phyloP scores from a whole-genome alignment of 2,888 invertebrate genomes.

The Pollenia griseotomentosa region DNA sequence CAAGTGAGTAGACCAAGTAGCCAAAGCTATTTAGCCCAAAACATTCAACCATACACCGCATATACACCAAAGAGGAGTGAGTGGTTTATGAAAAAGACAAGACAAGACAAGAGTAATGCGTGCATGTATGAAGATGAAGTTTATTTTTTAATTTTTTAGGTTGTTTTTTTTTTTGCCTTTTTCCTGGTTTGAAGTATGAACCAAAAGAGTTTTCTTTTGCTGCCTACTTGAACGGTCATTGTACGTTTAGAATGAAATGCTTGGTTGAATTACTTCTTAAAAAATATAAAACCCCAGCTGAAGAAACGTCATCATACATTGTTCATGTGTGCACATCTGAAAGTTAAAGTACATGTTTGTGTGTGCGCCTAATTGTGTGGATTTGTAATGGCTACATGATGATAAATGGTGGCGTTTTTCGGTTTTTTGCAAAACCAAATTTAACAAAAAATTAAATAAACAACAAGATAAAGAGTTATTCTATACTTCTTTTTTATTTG shows the following conservation, averaged over 20 bases:
- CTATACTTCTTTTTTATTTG: constrained; percentile 13
- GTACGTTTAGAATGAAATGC: constrained; percentile 77
- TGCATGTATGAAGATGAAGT: constrained; percentile 61
- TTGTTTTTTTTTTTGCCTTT: constrained; percentile 26
- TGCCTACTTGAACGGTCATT: constrained; percentile 79
- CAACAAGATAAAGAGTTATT: constrained; percentile 49
- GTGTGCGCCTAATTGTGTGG: neutral
- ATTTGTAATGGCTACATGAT: constrained; percentile 50
- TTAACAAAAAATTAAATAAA: constrained; percentile 51
- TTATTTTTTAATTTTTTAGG: constrained; percentile 24
- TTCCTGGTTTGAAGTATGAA: constrained; percentile 49
- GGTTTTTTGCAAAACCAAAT: constrained; percentile 29
- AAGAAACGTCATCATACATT: constrained; percentile 43
- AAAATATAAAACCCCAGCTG: neutral
- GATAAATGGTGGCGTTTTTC: constrained; percentile 66
- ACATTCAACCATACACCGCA: constrained; percentile 29
- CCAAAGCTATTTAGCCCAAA: constrained; percentile 43
- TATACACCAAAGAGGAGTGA: constrained; percentile 38
- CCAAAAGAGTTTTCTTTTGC: constrained; percentile 46
- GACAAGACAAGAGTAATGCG: constrained; percentile 59
- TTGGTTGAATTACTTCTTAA: constrained; percentile 64
- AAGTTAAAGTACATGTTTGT: constrained; percentile 7
- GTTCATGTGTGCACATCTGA: neutral
- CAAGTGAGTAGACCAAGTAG: constrained; percentile 53
- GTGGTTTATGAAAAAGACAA: constrained; percentile 21